phyloP scores from a whole-genome alignment of 2,113 vertebrate genomes.

The Apodemus speciosus region DNA sequence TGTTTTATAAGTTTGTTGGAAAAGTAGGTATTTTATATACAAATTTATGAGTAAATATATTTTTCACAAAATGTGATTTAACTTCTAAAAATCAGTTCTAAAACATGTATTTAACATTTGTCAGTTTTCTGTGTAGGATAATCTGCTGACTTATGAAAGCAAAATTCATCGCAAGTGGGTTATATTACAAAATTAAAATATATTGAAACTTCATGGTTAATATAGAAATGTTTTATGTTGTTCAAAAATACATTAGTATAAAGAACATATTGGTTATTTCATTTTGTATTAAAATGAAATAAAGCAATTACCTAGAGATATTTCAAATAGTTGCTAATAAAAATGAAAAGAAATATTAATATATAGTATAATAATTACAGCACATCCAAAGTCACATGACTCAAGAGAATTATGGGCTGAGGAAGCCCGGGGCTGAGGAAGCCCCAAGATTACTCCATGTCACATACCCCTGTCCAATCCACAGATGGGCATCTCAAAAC shows the following conservation, averaged over 20 bases:
- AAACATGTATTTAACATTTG: background rate
- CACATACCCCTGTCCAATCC: background rate
- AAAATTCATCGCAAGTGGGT: constrained; percentile 4
- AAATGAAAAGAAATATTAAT: constrained; percentile 38
- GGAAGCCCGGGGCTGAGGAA: background rate
- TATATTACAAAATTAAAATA: constrained; percentile 15
- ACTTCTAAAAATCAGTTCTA: background rate
- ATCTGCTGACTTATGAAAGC: constrained; percentile 22
- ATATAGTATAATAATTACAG: background rate
- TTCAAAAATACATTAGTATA: background rate
- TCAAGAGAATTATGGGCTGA: background rate
- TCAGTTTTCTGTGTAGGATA: constrained; percentile 11
- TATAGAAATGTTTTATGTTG: constrained; percentile 1
- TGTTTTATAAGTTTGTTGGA: background rate
- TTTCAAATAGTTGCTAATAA: background rate
- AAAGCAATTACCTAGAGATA: background rate
- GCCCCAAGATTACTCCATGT: accelerated
- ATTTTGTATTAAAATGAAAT: constrained; percentile 37
- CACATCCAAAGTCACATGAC: background rate
- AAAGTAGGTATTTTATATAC: background rate
- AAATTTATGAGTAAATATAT: constrained; percentile 44
- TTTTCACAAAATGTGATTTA: constrained; percentile 34
- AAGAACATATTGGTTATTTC: background rate
- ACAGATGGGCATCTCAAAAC: background rate
- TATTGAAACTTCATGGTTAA: constrained; percentile 26